phyloP scores from a whole-genome alignment of 92 coral and sea anemone species.

The Porites rus region DNA sequence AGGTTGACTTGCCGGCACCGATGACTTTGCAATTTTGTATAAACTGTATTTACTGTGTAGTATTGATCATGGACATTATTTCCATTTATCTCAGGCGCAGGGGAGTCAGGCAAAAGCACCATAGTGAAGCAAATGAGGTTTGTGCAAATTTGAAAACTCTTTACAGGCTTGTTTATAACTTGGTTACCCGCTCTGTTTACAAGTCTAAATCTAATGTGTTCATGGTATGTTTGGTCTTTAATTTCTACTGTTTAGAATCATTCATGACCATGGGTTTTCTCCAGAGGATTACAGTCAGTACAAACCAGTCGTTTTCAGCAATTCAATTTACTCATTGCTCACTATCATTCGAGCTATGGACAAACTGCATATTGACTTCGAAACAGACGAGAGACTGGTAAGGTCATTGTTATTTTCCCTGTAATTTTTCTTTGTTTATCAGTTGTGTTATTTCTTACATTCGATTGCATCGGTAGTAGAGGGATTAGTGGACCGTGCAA shows the following conservation, averaged over 20 bases:
- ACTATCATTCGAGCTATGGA: conserved; percentile 99
- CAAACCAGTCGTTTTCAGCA: conserved; percentile 94
- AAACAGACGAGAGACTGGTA: conserved; percentile 96
- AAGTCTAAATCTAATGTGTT: conserved; percentile 73
- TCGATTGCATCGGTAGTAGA: conserved; percentile 28
- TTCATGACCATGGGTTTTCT: conserved; percentile 98
- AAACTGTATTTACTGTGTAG: conserved; percentile 52
- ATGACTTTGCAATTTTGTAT: conserved; percentile 58
- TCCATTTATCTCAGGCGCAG: conserved; percentile 86
- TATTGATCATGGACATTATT: conserved; percentile 21
- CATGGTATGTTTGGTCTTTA: conserved; percentile 77
- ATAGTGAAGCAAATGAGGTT: conserved; percentile 99
- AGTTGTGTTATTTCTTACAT: conserved; percentile 23
- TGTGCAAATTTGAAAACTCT: conserved; percentile 47
- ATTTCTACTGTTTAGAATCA: conserved; percentile 77
- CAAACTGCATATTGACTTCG: conserved; percentile 97
- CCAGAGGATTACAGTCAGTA: conserved; percentile 97
- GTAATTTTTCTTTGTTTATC: conserved; percentile 35
- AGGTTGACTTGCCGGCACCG: conserved; percentile 60
- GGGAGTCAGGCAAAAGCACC: conserved; percentile 99
- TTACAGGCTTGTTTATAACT: conserved; percentile 78
- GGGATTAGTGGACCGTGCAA: conserved; percentile 46
- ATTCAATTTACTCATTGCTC: conserved; percentile 92
- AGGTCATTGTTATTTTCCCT: conserved; percentile 51
- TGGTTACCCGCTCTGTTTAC: conserved; percentile 79